Conservation (phyloP, 2,888 invertebrate species). For the Limnephilus lunatus region DNA sequence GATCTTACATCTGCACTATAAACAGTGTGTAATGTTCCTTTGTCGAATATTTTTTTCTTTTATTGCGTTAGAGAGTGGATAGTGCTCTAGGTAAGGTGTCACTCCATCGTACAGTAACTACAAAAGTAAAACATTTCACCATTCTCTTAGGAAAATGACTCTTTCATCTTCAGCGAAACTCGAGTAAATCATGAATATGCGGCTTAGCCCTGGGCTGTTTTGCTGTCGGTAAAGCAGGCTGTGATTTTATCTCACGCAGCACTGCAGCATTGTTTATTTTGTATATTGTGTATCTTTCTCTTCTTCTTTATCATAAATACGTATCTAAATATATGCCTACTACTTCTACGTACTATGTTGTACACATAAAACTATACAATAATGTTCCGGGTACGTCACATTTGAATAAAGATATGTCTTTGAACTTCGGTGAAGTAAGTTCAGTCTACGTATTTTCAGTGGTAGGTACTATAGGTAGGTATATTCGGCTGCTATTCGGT, state of each 20-base stretch:
- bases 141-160: background rate
- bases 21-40: no score
- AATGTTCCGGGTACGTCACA: background rate
- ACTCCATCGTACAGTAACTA: background rate
- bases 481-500: no score
- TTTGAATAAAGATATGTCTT: background rate
- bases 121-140: background rate
- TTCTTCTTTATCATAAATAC: background rate
- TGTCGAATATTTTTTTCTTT: no score
- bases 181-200: slow-evolving; percentile 32
- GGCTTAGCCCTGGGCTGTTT: background rate
- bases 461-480: no score
- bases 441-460: no score
- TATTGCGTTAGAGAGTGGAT: background rate
- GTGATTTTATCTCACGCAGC: slow-evolving; percentile 35
- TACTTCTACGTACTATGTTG: background rate
- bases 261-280: slow-evolving; percentile 1
- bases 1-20: no score
- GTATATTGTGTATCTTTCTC: background rate
- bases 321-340: background rate
- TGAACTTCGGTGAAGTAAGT: background rate
- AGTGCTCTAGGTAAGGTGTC: background rate
- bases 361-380: background rate
- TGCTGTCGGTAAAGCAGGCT: slow-evolving; percentile 32
- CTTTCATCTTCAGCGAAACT: background rate